These are phyloP conservation scores for cattle (Bos taurus) DNA, from an alignment of 2,113 vertebrate species.

Conservation along the genomic window DNA sequence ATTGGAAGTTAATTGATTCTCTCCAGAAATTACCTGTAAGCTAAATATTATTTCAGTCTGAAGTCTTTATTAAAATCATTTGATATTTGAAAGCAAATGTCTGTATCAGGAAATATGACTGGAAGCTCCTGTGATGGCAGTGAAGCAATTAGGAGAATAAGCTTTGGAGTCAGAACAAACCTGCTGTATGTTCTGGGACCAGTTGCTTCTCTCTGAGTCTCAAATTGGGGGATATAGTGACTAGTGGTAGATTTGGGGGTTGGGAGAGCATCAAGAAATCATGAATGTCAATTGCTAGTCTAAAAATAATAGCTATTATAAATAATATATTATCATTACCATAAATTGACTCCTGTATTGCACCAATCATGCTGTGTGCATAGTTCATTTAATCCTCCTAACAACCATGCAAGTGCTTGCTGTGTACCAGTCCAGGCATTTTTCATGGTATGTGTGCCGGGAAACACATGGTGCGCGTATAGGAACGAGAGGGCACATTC, in stretches of 20 bases:
- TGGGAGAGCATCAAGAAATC: neutral
- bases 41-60: neutral
- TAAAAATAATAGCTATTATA: neutral
- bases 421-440: neutral
- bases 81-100: neutral
- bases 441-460: neutral
- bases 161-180: neutral
- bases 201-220: neutral
- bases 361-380: neutral
- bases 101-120: neutral
- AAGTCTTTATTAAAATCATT: neutral
- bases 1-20: neutral
- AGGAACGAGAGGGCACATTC: neutral
- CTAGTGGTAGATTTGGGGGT: neutral
- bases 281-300: neutral
- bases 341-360: neutral
- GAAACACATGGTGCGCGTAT: neutral
- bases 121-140: neutral
- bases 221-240: neutral
- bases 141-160: neutral
- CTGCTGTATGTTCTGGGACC: neutral
- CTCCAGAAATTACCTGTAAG: neutral
- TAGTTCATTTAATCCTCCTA: neutral
- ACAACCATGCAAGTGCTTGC: neutral
- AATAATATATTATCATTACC: neutral